Evolutionary conservation across 2,888 invertebrate genomes (phyloP), one percentile per base, ranked within the genome.

Genomic region (Alentia gelatinosa): DNA sequence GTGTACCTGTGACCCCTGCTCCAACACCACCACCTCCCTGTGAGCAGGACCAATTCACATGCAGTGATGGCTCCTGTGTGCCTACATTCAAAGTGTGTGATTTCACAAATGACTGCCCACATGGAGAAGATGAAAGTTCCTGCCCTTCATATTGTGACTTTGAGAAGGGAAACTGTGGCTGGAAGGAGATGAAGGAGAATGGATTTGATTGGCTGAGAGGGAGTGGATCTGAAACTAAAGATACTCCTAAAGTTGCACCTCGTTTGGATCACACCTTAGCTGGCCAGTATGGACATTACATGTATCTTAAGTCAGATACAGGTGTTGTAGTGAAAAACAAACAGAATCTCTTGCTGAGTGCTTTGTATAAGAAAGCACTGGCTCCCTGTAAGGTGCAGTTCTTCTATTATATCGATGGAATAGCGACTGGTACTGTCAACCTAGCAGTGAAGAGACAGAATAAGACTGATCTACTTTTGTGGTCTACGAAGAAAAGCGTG

Each of bases 111-210:
- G 79, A 83, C 91, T 95, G 95, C 42, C 12, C 30, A 33, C 74
- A 89, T 40, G 84, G 50, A 3, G 37, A 63, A 40, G 91, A 91
- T 30, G 91, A 91, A 63, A 0, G 19, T 1, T 50, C 42, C 0
- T 91, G 91, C 35, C 90, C 94, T 39, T 90, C 93, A 37, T 88
- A 93, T 0, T 95, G 95, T 92, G 92, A 94, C 30, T 95, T 95
- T 93, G 94, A 95, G 91, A 92, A 92, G 33, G 94, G 92, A 47
- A 91, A 92, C 5, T 95, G 95, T 93, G 94, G 94, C 5, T 95
- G 95, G 95, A 47, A 35, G 19, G 84, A 68, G 7, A 94, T 92
- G 35, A 42, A 91, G 7, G 50, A 92, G 1, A 94, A 95, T 92
- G 90, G 92, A n/a, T 93, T 95, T 92, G 94, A 95, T 92, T 95